Conservation (phyloP, 2,888 invertebrate species). For the Xestia xanthographa region DNA sequence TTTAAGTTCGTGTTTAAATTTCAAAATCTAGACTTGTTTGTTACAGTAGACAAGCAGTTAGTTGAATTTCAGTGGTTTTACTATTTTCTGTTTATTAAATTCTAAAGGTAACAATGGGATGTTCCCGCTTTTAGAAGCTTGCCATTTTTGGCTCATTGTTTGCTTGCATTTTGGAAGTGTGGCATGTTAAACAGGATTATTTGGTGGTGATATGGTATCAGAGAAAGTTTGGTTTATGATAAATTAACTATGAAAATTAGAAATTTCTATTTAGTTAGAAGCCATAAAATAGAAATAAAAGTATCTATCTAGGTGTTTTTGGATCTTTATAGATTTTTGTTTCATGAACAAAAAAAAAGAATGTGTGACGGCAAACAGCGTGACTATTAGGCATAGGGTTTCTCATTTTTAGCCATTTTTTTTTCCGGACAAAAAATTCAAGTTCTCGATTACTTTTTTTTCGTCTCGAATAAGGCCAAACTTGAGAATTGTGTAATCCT, state of each 20-base stretch:
- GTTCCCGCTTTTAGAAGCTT: conserved; percentile 1
- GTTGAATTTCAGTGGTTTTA: background rate
- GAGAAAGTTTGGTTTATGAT: too few species aligned
- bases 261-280: background rate
- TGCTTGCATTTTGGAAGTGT: background rate
- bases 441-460: too few species aligned
- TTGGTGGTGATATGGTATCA: background rate
- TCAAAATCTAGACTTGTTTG: conserved; percentile 34
- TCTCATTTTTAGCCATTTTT: too few species aligned
- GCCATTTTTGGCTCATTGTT: background rate
- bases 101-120: background rate
- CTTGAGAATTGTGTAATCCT: too few species aligned
- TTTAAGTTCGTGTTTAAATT: conserved; percentile 49
- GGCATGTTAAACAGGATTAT: background rate
- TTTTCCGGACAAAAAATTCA: too few species aligned
- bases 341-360: too few species aligned
- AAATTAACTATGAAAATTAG: background rate
- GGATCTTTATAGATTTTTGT: too few species aligned
- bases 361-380: background rate
- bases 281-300: background rate
- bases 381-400: background rate
- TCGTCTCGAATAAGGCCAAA: too few species aligned
- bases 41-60: conserved; percentile 18
- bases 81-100: conserved; percentile 10
- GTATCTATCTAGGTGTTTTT: background rate